phyloP scores from a whole-genome alignment of 2,113 vertebrate species.

The Nerophis ophidion region DNA sequence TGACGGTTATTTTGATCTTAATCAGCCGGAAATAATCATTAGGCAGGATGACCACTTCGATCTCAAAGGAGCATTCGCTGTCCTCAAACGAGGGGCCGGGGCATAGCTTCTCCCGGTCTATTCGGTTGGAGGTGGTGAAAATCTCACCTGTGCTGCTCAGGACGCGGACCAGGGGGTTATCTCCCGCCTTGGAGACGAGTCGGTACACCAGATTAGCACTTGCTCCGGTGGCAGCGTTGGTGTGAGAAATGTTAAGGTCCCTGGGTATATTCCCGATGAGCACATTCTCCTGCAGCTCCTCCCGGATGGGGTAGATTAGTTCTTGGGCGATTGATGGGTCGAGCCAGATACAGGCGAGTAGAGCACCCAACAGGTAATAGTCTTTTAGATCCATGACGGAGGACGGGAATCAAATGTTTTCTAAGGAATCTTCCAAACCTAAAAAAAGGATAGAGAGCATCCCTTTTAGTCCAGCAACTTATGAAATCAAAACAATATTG shows the following conservation, averaged over 20 bases:
- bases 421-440: constrained; percentile 81
- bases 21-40: constrained; percentile 98
- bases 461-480: constrained; percentile 50
- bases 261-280: constrained; percentile 99
- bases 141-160: constrained; percentile 95
- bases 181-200: constrained; percentile 96
- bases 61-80: constrained; percentile 96
- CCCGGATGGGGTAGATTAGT: constrained; percentile 97
- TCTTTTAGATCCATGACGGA: constrained; percentile 96
- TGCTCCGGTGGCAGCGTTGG: constrained; percentile 88
- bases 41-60: constrained; percentile 97
- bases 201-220: constrained; percentile 95
- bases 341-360: constrained; percentile 92
- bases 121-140: constrained; percentile 94
- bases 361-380: constrained; percentile 96
- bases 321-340: constrained; percentile 97
- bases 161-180: constrained; percentile 93
- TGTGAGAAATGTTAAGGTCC: constrained; percentile 98
- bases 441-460: constrained; percentile 76
- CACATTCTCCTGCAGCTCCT: constrained; percentile 97
- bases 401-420: constrained; percentile 67
- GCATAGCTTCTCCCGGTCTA: constrained; percentile 96
- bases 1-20: constrained; percentile 98
- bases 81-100: constrained; percentile 88
- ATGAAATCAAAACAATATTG: constrained; percentile 3